Evolutionary conservation across 2,797 vertebrate species (phyloP).

Genomic region (Dermochelys coriacea): DNA sequence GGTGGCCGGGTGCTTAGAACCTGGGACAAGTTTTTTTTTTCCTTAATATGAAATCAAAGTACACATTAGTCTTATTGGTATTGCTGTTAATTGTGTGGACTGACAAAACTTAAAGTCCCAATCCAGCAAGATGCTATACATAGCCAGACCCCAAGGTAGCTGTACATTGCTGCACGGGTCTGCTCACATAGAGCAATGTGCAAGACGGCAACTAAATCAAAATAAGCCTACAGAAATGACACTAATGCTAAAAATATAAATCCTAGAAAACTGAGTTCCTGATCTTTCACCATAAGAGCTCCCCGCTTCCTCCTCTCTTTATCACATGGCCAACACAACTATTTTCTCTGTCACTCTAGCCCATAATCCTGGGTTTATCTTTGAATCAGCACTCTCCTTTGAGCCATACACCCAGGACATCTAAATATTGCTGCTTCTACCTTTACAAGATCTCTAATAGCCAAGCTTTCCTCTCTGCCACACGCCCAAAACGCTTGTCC

Average conservation of each 20-base stretch:
- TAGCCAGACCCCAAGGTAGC: neutral
- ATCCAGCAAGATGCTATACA: neutral
- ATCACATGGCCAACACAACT: neutral
- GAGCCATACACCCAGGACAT: neutral
- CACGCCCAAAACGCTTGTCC: neutral
- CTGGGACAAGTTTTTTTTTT: neutral
- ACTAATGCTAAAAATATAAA: neutral
- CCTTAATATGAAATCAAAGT: neutral
- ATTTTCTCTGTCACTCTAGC: neutral
- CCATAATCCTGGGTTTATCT: neutral
- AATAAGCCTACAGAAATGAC: neutral
- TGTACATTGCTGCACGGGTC: neutral
- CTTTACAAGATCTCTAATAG: too few relatives aligned
- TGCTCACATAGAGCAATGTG: neutral
- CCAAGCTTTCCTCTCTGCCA: neutral
- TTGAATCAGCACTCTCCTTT: neutral
- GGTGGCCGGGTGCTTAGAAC: neutral
- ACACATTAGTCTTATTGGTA: neutral
- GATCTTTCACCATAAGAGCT: neutral
- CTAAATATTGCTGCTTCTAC: neutral
- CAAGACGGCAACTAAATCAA: neutral
- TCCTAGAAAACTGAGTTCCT: neutral
- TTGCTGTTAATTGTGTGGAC: neutral
- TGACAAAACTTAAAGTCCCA: neutral
- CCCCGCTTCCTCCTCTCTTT: neutral